A percentile compares a stretch with the other conserved stretches of the same genome.
phyloP scores from a whole-genome alignment of 2,888 invertebrate species.

The Pachliopta kotzebuea region DNA sequence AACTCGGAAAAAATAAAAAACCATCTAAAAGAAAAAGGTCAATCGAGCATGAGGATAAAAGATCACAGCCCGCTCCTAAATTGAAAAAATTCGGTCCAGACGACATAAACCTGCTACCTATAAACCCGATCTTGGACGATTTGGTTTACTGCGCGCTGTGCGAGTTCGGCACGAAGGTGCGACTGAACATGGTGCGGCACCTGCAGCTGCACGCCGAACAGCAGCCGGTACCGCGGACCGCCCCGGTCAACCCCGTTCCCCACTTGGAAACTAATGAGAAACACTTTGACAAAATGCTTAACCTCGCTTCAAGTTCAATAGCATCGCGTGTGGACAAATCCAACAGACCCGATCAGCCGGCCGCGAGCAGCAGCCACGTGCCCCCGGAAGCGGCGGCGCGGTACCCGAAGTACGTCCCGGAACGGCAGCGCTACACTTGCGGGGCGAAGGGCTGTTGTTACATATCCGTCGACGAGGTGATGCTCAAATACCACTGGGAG shows the following conservation, averaged over 20 bases:
- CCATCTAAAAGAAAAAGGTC: conserved; percentile 1
- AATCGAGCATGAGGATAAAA: background rate
- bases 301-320: conserved; percentile 87
- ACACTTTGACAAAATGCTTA: conserved; percentile 93
- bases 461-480: conserved; percentile 85
- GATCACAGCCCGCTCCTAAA: conserved; percentile 33
- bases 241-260: conserved; percentile 91
- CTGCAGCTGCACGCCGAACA: conserved; percentile 84
- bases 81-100: conserved; percentile 73
- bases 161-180: conserved; percentile 84
- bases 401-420: conserved; percentile 76
- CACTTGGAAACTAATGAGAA: conserved; percentile 88
- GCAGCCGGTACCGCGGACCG: conserved; percentile 83
- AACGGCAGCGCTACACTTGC: conserved; percentile 84
- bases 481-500: conserved; percentile 86
- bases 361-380: conserved; percentile 34
- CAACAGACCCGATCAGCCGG: conserved; percentile 33
- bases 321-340: conserved; percentile 44
- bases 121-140: conserved; percentile 82
- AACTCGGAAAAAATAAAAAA: background rate
- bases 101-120: conserved; percentile 83
- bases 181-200: conserved; percentile 86
- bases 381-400: conserved; percentile 46
- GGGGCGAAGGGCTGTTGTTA: conserved; percentile 86
- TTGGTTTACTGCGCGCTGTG: conserved; percentile 84